Conservation (phyloP, 1,140 invertebrate genomes). For the Dendrolimus punctatus region DNA sequence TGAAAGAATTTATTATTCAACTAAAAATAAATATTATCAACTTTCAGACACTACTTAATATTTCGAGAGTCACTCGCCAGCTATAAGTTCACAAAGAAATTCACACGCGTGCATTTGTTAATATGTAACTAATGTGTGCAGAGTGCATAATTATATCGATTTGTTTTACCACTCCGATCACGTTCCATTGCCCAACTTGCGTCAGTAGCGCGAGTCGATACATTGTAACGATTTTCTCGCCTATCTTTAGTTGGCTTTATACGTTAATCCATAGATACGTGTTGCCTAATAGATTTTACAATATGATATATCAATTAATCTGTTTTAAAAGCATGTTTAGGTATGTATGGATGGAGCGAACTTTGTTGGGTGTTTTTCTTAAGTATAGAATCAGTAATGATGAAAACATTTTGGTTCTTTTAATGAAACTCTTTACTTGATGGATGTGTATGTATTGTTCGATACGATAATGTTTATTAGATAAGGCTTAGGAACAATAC, state of each 20-base stretch:
- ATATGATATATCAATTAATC: no score
- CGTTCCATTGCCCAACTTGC: slow-evolving; percentile 11
- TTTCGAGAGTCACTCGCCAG: not conserved
- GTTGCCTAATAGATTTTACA: no score
- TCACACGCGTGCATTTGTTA: slow-evolving; percentile 5
- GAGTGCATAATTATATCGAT: slow-evolving; percentile 2
- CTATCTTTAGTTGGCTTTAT: not conserved
- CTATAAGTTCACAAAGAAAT: slow-evolving; percentile 2
- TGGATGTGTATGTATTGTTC: no score
- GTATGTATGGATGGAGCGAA: no score
- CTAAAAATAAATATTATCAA: not conserved
- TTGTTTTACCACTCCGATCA: slow-evolving; percentile 8
- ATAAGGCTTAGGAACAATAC: no score
- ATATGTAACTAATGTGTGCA: slow-evolving; percentile 3
- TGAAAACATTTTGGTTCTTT: no score
- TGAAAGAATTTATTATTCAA: no score
- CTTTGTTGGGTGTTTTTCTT: no score
- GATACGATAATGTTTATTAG: no score
- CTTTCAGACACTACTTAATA: slow-evolving; percentile 5
- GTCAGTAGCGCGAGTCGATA: slow-evolving; percentile 13
- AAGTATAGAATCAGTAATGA: no score
- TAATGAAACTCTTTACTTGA: no score
- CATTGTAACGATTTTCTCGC: slow-evolving; percentile 3
- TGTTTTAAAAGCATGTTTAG: no score
- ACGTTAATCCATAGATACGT: not conserved